Evolutionary conservation across 2,888 invertebrate species (phyloP).

Genomic region (Megalurothrips usitatus): DNA sequence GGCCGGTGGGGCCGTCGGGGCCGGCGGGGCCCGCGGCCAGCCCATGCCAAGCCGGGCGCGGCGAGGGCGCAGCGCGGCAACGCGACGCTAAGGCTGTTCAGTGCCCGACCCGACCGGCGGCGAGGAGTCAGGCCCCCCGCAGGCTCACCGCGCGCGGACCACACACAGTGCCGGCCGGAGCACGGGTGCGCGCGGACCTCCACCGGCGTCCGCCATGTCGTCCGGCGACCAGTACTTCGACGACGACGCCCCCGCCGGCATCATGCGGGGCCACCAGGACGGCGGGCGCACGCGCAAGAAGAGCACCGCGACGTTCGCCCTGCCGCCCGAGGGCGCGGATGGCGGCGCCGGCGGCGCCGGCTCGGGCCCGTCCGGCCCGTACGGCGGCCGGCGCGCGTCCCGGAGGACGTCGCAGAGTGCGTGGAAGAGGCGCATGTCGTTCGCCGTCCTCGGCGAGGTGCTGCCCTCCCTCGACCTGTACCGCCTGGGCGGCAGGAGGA

Average conservation of each 20-base stretch:
- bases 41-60: background rate
- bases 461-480: slow-evolving; percentile 79
- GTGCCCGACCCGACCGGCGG: background rate
- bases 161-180: background rate
- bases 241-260: background rate
- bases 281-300: slow-evolving; percentile 2
- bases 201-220: background rate
- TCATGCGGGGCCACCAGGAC: background rate
- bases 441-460: slow-evolving; percentile 52
- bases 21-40: background rate
- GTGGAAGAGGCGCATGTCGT: slow-evolving; percentile 15
- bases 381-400: background rate
- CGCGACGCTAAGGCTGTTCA: background rate
- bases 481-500: slow-evolving; percentile 67
- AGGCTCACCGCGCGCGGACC: background rate
- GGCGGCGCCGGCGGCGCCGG: background rate
- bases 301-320: slow-evolving; percentile 16
- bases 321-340: background rate
- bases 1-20: background rate
- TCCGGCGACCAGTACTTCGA: background rate
- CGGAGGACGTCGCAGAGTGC: background rate
- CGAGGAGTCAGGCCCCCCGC: background rate
- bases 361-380: background rate
- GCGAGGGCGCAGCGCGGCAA: background rate
- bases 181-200: background rate